These are phyloP conservation scores for Sterrhoptilus dennistouni DNA, from an alignment of 2,113 vertebrate species.

Conservation along the genomic window DNA sequence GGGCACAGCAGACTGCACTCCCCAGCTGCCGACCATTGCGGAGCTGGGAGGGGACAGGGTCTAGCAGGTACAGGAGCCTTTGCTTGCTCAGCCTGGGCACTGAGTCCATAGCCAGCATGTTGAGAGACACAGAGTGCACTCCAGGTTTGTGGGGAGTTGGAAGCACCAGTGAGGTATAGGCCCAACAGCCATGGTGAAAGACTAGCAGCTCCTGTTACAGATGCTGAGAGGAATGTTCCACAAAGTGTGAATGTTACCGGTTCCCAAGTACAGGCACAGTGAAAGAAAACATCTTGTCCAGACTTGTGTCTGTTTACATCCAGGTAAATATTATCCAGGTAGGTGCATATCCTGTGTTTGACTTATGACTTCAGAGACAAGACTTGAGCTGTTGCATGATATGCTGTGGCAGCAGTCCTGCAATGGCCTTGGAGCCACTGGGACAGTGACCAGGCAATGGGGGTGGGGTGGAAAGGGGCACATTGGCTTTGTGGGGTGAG, in stretches of 20 bases:
- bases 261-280: not conserved
- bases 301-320: not conserved
- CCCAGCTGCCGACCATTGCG: not conserved
- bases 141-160: not conserved
- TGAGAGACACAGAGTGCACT: not conserved
- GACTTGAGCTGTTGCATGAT: not conserved
- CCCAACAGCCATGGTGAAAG: not conserved
- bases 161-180: not conserved
- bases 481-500: not conserved
- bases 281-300: not conserved
- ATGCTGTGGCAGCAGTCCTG: not conserved
- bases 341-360: not conserved
- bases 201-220: not conserved
- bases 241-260: not conserved
- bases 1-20: not conserved
- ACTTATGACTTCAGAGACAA: not conserved
- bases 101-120: too few relatives aligned
- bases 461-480: not conserved
- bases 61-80: not conserved
- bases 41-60: not conserved
- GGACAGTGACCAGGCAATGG: not conserved
- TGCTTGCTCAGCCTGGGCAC: not conserved
- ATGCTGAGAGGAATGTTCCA: not conserved
- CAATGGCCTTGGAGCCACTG: not conserved
- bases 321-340: conserved; percentile 10